A percentile compares a stretch with the other conserved stretches of the same genome.
Conservation (phyloP, 2,113 vertebrate species). For the Eptesicus fuscus region DNA sequence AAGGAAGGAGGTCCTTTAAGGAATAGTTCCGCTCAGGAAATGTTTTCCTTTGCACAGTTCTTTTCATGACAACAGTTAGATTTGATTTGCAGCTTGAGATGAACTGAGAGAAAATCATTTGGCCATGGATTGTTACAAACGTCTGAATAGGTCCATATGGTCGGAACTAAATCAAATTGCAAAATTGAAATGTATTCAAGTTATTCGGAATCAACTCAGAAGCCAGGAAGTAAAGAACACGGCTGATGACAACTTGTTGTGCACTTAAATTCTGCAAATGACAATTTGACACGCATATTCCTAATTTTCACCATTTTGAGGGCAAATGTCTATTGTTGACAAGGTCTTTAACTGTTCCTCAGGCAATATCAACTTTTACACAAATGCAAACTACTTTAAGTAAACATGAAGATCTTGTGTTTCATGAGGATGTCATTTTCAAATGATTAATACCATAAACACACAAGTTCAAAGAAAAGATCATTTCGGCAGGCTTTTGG, state of each 20-base stretch:
- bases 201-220: neutral
- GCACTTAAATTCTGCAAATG: neutral
- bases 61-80: slow-evolving; percentile 58
- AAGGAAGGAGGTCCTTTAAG: neutral
- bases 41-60: neutral
- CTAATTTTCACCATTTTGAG: neutral
- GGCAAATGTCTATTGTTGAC: neutral
- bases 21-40: neutral
- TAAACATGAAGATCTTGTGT: neutral
- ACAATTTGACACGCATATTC: neutral
- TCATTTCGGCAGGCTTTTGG: neutral
- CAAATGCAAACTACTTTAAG: neutral
- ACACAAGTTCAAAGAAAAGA: neutral
- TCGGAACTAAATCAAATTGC: slow-evolving; percentile 11
- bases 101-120: slow-evolving; percentile 66
- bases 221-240: neutral
- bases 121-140: slow-evolving; percentile 56
- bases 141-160: slow-evolving; percentile 26
- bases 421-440: neutral
- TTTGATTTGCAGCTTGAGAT: slow-evolving; percentile 62
- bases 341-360: neutral
- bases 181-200: slow-evolving; percentile 17
- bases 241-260: neutral
- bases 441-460: neutral
- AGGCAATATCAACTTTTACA: neutral